Percentiles rank a stretch among this genome's conserved stretches.
Evolutionary conservation across 2,888 invertebrate genomes (phyloP).

Genomic region (Volucella zonaria): DNA sequence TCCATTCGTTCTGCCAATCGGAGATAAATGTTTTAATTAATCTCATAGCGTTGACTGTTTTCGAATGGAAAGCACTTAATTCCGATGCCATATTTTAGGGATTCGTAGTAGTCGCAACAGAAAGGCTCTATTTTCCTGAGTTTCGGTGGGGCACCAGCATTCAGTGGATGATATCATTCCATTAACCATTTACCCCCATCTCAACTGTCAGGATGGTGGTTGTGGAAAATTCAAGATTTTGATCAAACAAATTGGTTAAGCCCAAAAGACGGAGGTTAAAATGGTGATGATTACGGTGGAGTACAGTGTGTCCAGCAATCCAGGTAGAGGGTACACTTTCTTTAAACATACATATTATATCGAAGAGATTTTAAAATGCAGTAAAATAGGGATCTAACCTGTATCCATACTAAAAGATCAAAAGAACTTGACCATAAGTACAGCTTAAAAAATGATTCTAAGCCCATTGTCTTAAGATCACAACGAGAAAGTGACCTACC

Average conservation of each 20-base stretch:
- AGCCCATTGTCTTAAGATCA: too few species aligned
- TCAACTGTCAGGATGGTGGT: neutral
- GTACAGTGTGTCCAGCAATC: constrained; percentile 19
- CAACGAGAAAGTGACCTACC: too few species aligned
- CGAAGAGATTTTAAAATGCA: too few species aligned
- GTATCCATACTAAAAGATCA: too few species aligned
- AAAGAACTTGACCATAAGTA: too few species aligned
- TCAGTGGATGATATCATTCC: constrained; percentile 41
- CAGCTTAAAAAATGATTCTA: too few species aligned
- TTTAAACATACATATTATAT: neutral
- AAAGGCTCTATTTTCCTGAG: too few species aligned
- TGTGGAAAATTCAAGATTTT: constrained; percentile 21
- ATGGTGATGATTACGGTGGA: neutral
- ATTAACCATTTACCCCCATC: constrained; percentile 17
- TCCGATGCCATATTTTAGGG: constrained; percentile 61
- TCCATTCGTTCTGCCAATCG: constrained; percentile 56
- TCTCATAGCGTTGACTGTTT: constrained; percentile 66
- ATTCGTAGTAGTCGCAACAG: constrained; percentile 8
- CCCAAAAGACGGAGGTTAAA: neutral
- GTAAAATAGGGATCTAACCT: too few species aligned
- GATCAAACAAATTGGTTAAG: constrained; percentile 41
- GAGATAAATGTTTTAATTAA: constrained; percentile 73
- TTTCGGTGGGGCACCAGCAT: constrained; percentile 32
- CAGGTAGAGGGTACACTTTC: neutral
- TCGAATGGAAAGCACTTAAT: constrained; percentile 61